These are phyloP conservation scores for Heterocephalus glaber DNA, from an alignment of 2,113 vertebrate species.

Conservation along the genomic window DNA sequence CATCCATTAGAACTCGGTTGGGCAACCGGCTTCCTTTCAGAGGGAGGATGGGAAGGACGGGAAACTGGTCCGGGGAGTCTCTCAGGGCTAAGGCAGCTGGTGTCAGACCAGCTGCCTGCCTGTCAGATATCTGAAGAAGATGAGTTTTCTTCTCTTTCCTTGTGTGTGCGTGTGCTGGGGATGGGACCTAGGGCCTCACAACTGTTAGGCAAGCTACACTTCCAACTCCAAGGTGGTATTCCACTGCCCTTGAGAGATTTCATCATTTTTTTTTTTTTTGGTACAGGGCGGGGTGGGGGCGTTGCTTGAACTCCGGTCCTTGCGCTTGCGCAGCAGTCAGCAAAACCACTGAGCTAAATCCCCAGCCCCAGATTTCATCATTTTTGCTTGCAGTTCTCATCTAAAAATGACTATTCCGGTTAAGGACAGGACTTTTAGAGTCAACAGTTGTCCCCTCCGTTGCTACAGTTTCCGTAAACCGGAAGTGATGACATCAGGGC, in stretches of 20 bases:
- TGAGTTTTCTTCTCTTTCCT: too few relatives aligned
- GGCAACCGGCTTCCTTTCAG: background rate
- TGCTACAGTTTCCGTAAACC: background rate
- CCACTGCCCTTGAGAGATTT: too few relatives aligned
- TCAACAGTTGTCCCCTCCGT: background rate
- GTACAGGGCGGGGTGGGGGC: too few relatives aligned
- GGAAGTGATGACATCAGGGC: background rate
- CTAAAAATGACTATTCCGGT: background rate
- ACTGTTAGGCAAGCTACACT: too few relatives aligned
- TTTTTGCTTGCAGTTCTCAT: background rate
- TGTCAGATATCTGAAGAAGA: background rate
- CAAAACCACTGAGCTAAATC: background rate
- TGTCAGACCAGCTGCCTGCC: background rate
- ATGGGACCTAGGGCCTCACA: too few relatives aligned
- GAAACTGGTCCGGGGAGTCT: background rate
- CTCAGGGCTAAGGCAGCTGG: fast-evolving
- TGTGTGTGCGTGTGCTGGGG: too few relatives aligned
- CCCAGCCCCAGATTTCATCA: background rate
- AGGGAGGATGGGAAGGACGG: background rate
- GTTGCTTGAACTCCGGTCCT: too few relatives aligned
- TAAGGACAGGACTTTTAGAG: background rate
- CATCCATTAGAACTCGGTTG: too few relatives aligned
- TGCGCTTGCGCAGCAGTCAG: too few relatives aligned
- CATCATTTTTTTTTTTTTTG: background rate
- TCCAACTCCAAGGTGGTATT: too few relatives aligned